Base-by-base conservation (phyloP, 2,113 vertebrate genomes). In the Neodon shergylaensis region DNA sequence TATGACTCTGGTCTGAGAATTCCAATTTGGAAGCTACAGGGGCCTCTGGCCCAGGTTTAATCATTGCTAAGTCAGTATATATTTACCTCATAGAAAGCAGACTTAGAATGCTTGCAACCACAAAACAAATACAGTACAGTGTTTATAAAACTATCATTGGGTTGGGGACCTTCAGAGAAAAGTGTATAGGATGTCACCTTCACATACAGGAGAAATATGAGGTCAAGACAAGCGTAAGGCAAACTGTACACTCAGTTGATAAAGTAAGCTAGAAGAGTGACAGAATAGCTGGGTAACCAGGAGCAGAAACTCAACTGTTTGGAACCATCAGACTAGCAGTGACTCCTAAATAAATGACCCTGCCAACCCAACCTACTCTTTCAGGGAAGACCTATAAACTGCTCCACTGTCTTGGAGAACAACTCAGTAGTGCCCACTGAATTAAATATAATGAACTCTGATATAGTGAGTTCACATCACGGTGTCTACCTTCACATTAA, bases 1-100 rank as follows among this genome's bases (percentile, higher is more conserved):
- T 91, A 11, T 49, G 39, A 36, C 54, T 95, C 73, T 74, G 22
- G 36, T 42, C 77, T 94, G 28, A 76, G 47, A 96, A 93, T 76
- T 92, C 39, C 52, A 82, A 36, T 86, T 94, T 91, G 84, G 52
- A 92, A 42, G 89, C 24, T 81, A 92, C 72, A 81, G 17, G 14
- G 78, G 42, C 9, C 2, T 94, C 81, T 66, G 68, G 47, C n/a
- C 54, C 19, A 87, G 61, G 7, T 14, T 28, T 52, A 17, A 65
- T 44, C 33, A 86, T 93, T 83, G 81, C 28, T 31, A 89, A 92
- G 33, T 91, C 74, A 73, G 26, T 47, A 54, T 28, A 39, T 81
- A 49, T 73, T 94, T 92, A 58, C 28, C 68, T 78, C 33, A n/a
- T 36, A 42, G 22, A 36, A 44, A 33, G 16, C 39, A 95, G 33